phyloP scores from a whole-genome alignment of 2,888 invertebrate species.

The Sinodicranocentrus sp. region DNA sequence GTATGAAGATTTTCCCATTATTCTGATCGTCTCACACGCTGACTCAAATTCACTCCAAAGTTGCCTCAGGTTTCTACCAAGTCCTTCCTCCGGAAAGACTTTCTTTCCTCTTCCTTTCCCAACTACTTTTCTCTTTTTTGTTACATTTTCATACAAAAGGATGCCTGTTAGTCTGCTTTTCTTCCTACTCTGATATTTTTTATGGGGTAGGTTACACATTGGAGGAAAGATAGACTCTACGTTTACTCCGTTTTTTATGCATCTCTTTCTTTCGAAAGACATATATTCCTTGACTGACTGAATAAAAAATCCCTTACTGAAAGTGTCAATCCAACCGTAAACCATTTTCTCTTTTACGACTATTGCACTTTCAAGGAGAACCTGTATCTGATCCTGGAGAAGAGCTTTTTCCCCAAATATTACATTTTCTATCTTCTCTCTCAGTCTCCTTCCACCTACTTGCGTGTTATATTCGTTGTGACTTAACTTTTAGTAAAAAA shows the following conservation, averaged over 20 bases:
- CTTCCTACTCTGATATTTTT: no score
- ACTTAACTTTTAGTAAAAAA: no score
- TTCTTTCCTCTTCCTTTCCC: neutral
- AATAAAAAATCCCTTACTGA: constrained; percentile 35
- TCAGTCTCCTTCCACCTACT: no score
- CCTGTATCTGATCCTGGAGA: neutral
- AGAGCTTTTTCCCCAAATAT: no score
- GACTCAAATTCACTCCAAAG: neutral
- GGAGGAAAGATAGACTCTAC: no score
- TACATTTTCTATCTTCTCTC: no score
- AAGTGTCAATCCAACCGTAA: constrained; percentile 67
- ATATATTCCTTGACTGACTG: neutral
- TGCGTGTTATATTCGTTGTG: no score
- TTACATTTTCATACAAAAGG: neutral
- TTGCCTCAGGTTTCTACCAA: constrained; percentile 7
- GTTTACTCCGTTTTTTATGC: no score
- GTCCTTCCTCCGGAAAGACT: constrained; percentile 20
- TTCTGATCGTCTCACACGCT: neutral
- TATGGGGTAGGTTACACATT: no score
- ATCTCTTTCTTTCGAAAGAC: neutral
- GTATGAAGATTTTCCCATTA: no score
- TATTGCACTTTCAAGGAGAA: constrained; percentile 36
- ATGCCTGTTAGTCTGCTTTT: no score
- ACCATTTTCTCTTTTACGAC: constrained; percentile 46
- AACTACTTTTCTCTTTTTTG: no score